Percentiles rank a stretch among this genome's conserved stretches.
Conservation (phyloP, 2,113 vertebrate genomes). For the Nyctibius bracteatus region DNA sequence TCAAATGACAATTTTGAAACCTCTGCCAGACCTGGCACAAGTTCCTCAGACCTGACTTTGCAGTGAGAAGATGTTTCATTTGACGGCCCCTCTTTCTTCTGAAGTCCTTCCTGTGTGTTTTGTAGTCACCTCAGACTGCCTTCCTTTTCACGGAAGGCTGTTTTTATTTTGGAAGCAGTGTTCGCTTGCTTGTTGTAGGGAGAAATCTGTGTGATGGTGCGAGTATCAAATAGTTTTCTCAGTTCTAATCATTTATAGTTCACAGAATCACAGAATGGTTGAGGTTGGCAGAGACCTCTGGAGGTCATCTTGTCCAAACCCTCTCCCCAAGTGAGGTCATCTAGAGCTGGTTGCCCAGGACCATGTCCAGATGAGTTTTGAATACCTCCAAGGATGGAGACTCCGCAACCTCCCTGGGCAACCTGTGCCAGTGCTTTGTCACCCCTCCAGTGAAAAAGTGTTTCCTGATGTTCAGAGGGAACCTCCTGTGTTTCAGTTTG, state of each 20-base stretch:
- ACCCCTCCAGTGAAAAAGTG: neutral
- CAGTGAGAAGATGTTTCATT: neutral
- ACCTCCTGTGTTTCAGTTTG: neutral
- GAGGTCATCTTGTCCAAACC: neutral
- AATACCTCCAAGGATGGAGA: neutral
- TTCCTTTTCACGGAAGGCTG: neutral
- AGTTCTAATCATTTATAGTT: neutral
- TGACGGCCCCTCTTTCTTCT: neutral
- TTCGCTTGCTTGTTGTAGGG: neutral
- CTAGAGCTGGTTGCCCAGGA: neutral
- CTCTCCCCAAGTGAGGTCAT: neutral
- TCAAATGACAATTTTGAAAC: neutral
- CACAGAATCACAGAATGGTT: neutral
- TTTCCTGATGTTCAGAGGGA: neutral
- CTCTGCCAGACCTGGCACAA: neutral
- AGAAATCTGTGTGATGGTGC: neutral
- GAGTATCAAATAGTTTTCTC: neutral
- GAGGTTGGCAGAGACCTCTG: neutral
- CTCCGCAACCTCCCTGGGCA: neutral
- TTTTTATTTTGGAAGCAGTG: neutral
- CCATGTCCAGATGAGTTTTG: neutral
- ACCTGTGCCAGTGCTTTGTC: neutral
- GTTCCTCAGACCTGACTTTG: neutral
- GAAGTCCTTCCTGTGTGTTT: neutral
- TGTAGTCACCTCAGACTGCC: neutral